Conservation (phyloP, 2,888 invertebrate genomes). For the Rhogogaster chlorosoma region DNA sequence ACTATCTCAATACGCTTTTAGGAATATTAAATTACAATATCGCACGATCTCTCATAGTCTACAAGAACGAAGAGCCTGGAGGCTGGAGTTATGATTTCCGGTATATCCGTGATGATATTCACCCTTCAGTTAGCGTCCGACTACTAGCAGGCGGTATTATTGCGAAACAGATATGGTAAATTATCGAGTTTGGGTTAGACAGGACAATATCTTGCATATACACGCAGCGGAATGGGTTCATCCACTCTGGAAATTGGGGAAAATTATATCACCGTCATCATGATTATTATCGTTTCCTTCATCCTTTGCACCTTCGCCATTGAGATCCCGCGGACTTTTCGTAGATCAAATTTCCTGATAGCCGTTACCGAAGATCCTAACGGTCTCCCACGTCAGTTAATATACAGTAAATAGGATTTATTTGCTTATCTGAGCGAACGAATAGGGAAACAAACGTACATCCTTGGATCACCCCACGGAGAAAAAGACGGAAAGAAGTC, state of each 20-base stretch:
- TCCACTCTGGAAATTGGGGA: not conserved
- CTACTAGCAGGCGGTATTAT: conserved; percentile 1
- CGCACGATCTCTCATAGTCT: not conserved
- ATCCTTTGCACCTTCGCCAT: not conserved
- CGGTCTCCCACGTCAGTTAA: not conserved
- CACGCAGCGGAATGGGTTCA: not conserved
- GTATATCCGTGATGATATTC: not conserved
- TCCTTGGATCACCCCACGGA: not conserved
- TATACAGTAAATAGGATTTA: conserved; percentile 26
- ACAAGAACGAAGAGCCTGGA: not conserved
- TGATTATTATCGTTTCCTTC: not conserved
- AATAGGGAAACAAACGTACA: not conserved
- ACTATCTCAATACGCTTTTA: not conserved
- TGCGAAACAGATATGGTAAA: conserved; percentile 11
- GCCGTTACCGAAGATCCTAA: not conserved
- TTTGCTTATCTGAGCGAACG: not conserved
- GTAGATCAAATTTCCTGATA: not conserved
- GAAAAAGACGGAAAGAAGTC: not conserved
- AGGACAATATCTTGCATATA: not conserved
- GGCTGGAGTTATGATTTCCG: not conserved
- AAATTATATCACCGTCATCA: not conserved
- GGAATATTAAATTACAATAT: not conserved
- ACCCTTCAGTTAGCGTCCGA: not conserved
- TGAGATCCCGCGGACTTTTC: not conserved
- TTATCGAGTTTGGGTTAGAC: conserved; percentile 14